Base-by-base conservation (phyloP, 2,888 invertebrate genomes). In the Diarsia dahlii region DNA sequence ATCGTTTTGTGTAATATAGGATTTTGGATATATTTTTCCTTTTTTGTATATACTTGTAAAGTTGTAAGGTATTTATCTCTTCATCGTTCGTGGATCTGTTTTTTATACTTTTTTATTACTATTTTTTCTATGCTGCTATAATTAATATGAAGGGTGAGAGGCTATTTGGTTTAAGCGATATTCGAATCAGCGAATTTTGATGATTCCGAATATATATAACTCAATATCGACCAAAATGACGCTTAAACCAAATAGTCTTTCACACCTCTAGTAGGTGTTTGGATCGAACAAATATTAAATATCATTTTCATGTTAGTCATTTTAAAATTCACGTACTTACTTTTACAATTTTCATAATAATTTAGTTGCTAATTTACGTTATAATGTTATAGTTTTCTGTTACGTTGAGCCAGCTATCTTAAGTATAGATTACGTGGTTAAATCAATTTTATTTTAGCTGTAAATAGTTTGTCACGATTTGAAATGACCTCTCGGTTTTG, bases 31-130 rank as follows among this genome's bases (percentile, higher is more conserved):
- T 92, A 91, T 93, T 93, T 95, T 93, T 91, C 79, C 86, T 91
- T 91, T 93, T 95, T 94, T 96, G 95, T 96, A 96, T 91, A 96
- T 95, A 95, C 91, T 92, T 96, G 96, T 96, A 96, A 92, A 96
- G 95, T 94, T 94, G 89, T 96, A 95, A 94, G 91, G 91, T 94
- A 93, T 92, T 86, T 93, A 86, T 87, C 91, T 91, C 87, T 92
- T 92, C 91, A 89, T 90, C 87, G 83, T 91, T 93, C 90, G 93
- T 93, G 94, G 94, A 94, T 94, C 91, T 95, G 93, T 93, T 93
- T 93, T 85, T 91, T 92, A 90, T 91, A 90, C 90, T 91, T 93
- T 93, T 92, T 92, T 92, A 87, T 84, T 84, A 81, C 77, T 71
- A 74, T 80, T 72, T 86, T 85, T 86, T 82, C 79, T 84, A 79